Percentiles rank a stretch among this genome's conserved stretches.
Conservation (phyloP, 2,113 vertebrate genomes). For the Spizaetus ornatus region DNA sequence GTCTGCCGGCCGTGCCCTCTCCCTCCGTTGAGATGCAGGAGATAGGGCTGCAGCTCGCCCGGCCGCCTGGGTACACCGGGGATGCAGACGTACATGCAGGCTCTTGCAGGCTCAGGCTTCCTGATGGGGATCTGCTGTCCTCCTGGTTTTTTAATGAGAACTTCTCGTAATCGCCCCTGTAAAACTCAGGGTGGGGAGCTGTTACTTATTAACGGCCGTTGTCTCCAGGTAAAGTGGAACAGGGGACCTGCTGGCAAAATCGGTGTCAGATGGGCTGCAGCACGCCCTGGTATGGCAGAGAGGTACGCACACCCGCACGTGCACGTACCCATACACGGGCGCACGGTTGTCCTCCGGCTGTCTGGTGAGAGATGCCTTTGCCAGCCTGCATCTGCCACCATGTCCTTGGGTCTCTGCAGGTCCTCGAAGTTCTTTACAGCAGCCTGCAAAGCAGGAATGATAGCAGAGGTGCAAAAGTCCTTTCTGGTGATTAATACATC, state of each 20-base stretch:
- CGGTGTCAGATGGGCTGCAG: background rate
- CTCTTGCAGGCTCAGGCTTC: conserved; percentile 6
- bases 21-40: background rate
- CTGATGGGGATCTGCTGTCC: conserved; percentile 13
- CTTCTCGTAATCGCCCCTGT: background rate
- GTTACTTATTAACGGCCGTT: background rate
- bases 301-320: accelerated
- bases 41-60: background rate
- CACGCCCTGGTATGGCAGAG: accelerated
- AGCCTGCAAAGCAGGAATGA: background rate
- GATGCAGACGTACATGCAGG: background rate
- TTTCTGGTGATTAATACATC: conserved; percentile 61
- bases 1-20: background rate
- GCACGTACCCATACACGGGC: accelerated
- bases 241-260: background rate
- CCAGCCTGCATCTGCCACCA: background rate
- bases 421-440: background rate
- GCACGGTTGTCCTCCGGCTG: accelerated
- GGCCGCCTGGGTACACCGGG: accelerated
- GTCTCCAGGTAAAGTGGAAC: background rate
- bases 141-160: conserved; percentile 7
- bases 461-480: conserved; percentile 59
- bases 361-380: background rate
- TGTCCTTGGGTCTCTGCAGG: background rate
- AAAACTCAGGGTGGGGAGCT: conserved; percentile 7